Evolutionary conservation across 2,888 invertebrate species (phyloP).

Genomic region (Lasioglossum oenotherae): DNA sequence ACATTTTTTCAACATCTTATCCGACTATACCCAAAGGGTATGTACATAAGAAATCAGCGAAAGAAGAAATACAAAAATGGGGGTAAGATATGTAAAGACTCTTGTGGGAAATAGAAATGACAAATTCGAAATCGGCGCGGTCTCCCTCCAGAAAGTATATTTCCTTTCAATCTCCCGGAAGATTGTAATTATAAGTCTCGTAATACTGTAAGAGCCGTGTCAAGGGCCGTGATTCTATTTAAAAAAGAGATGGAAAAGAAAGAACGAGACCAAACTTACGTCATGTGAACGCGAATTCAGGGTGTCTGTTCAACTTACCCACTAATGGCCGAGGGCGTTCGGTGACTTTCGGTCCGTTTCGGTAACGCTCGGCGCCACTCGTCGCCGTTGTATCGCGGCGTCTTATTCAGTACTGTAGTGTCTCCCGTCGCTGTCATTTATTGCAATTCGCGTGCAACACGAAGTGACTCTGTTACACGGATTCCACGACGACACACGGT

Average conservation of each 20-base stretch:
- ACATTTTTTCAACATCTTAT: too few relatives aligned
- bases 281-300: conserved; percentile 26
- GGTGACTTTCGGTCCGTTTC: conserved; percentile 51
- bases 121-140: background rate
- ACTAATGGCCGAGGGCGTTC: conserved; percentile 38
- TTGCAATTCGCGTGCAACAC: background rate
- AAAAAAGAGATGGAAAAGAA: background rate
- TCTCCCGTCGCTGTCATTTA: conserved; percentile 33
- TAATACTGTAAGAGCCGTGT: background rate
- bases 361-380: conserved; percentile 31
- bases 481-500: background rate
- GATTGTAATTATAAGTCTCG: background rate
- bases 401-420: conserved; percentile 59
- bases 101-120: background rate
- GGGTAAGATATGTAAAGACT: background rate
- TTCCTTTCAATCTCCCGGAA: background rate
- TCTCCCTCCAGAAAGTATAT: background rate
- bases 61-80: background rate
- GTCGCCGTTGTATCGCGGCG: conserved; percentile 39
- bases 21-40: too few relatives aligned
- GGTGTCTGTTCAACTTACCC: conserved; percentile 31
- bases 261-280: conserved; percentile 21
- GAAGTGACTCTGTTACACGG: background rate
- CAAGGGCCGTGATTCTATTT: background rate
- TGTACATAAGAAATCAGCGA: too few relatives aligned